Evolutionary conservation across 2,888 invertebrate genomes (phyloP), one percentile per base, ranked within the genome.

Genomic region (Drosophila formosana): DNA sequence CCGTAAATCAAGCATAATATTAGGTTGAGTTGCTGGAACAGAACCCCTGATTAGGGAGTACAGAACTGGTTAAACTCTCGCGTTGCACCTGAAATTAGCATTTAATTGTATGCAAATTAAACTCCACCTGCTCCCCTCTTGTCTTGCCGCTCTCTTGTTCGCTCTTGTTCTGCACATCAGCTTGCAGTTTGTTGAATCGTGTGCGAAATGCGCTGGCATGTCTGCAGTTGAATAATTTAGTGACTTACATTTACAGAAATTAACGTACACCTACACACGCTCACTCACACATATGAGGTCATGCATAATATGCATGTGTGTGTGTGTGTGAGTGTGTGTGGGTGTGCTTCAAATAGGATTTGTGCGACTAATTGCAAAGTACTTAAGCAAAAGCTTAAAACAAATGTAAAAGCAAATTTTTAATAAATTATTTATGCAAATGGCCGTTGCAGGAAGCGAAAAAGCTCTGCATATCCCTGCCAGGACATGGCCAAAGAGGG

Each of bases 341-440:
- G 25, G 63, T 68, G 76, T 75, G 62, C 68, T 62, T 58, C 78
- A 85, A 87, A 88, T 74, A 67, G 84, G 89, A 90, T 91, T 90
- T 90, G 82, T 66, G 75, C 81, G 90, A 91, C 91, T 91, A 91
- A 91, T 90, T 91, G 91, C 87, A 90, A 91, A 90, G 90, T 91
- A 82, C 90, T 91, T 91, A 86, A 90, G 87, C 79, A 88, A 88
- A 88, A 86, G 89, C 89, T 90, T 88, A 80, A 80, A 85, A 88
- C 89, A 89, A 89, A 89, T 89, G 89, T 77, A 83, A 83, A 81
- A 89, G 89, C 78, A 80, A 80, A 78, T 86, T 76, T 89, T 87
- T 82, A 68, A 90, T 91, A 84, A 89, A 90, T 91, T 91, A 89
- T 91, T 90, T 76, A 83, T 77, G 82, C 80, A 87, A 83, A 85